A percentile compares a stretch with the other conserved stretches of the same genome.
Evolutionary conservation across 2,113 vertebrate species (phyloP).

Genomic region (Stigmatopora argus): DNA sequence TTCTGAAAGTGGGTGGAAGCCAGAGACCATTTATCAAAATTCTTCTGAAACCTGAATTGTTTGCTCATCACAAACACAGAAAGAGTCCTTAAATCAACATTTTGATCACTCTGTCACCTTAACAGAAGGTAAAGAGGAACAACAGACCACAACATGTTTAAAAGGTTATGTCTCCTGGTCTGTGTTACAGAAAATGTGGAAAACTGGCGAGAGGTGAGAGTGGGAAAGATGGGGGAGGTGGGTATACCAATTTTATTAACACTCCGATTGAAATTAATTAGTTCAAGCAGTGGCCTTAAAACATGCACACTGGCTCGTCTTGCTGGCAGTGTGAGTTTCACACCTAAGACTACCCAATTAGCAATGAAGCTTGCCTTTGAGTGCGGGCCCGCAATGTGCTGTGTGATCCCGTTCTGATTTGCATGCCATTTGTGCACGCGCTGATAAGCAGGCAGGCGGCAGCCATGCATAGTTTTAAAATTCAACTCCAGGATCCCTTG

Average conservation of each 20-base stretch:
- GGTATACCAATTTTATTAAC: conserved; percentile 64
- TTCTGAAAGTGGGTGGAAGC: not conserved
- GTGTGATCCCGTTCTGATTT: conserved; percentile 72
- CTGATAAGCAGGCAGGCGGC: conserved; percentile 74
- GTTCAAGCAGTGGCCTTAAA: conserved; percentile 70
- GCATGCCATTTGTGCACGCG: conserved; percentile 73
- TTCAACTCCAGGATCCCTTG: conserved; percentile 71
- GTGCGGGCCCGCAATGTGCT: conserved; percentile 67
- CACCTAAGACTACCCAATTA: conserved; percentile 73
- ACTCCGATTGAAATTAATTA: conserved; percentile 72
- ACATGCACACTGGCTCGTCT: conserved; percentile 60
- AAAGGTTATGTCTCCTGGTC: not conserved
- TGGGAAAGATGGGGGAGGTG: conserved; percentile 5
- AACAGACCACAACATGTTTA: not conserved
- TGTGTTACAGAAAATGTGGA: not conserved
- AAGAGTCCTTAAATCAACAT: not conserved
- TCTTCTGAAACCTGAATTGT: not conserved
- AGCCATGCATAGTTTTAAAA: conserved; percentile 73
- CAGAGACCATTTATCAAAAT: not conserved
- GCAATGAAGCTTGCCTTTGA: conserved; percentile 77
- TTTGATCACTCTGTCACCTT: not conserved
- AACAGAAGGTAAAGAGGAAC: not conserved
- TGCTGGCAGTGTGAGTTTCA: conserved; percentile 68
- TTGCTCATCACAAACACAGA: not conserved
- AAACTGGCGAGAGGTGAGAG: conserved; percentile 29